A percentile compares a stretch with the other conserved stretches of the same genome.
Conservation (phyloP, 2,797 vertebrate species). For the Gymnoscopelus braueri region DNA sequence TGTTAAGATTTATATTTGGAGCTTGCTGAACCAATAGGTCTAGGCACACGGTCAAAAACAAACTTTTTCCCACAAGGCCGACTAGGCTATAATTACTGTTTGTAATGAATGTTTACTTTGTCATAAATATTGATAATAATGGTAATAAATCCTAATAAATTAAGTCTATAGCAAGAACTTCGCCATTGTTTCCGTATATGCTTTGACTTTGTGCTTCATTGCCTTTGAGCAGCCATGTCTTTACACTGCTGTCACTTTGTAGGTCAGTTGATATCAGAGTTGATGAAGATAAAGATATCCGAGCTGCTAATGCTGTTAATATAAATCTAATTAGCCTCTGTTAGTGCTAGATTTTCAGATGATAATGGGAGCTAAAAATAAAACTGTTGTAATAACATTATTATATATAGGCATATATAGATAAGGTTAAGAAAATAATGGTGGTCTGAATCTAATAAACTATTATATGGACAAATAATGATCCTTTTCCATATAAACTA, state of each 20-base stretch:
- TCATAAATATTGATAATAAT: slow-evolving; percentile 2
- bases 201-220: too few species aligned
- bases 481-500: not conserved
- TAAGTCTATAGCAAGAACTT: too few species aligned
- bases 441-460: too few species aligned
- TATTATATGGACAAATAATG: not conserved
- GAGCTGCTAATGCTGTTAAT: slow-evolving; percentile 49
- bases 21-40: not conserved
- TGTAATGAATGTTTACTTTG: not conserved
- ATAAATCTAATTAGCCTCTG: slow-evolving; percentile 40
- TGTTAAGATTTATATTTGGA: not conserved
- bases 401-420: not conserved
- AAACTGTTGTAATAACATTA: slow-evolving; percentile 2
- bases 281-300: slow-evolving; percentile 46
- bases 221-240: too few species aligned
- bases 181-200: too few species aligned
- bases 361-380: slow-evolving; percentile 19
- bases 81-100: not conserved
- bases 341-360: slow-evolving; percentile 12
- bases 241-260: not conserved
- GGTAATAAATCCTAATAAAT: not conserved
- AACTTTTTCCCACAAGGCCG: not conserved
- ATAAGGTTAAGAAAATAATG: not conserved
- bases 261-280: slow-evolving; percentile 9
- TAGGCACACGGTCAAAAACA: too few species aligned